Percentiles rank a stretch among this genome's conserved stretches.
Evolutionary conservation across 2,888 invertebrate genomes (phyloP).

Genomic region (Callosobruchus maculatus): DNA sequence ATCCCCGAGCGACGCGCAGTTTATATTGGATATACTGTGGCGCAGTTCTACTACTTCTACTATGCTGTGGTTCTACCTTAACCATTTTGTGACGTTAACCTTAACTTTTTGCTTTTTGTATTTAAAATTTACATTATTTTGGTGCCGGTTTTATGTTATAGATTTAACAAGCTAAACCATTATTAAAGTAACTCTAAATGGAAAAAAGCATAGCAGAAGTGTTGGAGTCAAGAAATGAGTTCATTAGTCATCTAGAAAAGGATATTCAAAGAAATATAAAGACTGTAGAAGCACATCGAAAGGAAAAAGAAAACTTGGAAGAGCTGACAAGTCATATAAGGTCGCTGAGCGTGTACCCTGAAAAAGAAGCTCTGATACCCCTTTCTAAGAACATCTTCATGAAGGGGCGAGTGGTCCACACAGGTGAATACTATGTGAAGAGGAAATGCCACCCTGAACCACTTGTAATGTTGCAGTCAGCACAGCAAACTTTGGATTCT

Average conservation of each 20-base stretch:
- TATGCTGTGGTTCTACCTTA: too few relatives aligned
- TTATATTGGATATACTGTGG: too few relatives aligned
- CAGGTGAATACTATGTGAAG: constrained; percentile 36
- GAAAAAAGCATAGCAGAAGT: constrained; percentile 14
- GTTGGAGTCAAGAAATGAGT: constrained; percentile 25
- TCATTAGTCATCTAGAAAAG: constrained; percentile 26
- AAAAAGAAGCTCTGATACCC: constrained; percentile 34
- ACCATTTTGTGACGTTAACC: too few relatives aligned
- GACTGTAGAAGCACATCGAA: constrained; percentile 16
- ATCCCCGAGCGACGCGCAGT: too few relatives aligned
- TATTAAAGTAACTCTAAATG: too few relatives aligned
- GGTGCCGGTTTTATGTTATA: too few relatives aligned
- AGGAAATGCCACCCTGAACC: constrained; percentile 30
- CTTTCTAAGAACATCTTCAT: constrained; percentile 40
- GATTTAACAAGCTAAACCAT: too few relatives aligned
- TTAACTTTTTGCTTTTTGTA: too few relatives aligned
- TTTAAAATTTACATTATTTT: too few relatives aligned
- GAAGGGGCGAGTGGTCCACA: constrained; percentile 36
- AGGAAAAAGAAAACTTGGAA: constrained; percentile 24
- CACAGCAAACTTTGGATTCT: constrained; percentile 28
- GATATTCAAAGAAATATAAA: constrained; percentile 27
- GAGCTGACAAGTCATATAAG: constrained; percentile 26
- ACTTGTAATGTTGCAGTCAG: constrained; percentile 28
- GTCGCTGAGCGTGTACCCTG: constrained; percentile 28
- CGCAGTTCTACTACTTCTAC: too few relatives aligned